Evolutionary conservation across 2,113 vertebrate species (phyloP).

Genomic region (Paracanthobrama guichenoti): DNA sequence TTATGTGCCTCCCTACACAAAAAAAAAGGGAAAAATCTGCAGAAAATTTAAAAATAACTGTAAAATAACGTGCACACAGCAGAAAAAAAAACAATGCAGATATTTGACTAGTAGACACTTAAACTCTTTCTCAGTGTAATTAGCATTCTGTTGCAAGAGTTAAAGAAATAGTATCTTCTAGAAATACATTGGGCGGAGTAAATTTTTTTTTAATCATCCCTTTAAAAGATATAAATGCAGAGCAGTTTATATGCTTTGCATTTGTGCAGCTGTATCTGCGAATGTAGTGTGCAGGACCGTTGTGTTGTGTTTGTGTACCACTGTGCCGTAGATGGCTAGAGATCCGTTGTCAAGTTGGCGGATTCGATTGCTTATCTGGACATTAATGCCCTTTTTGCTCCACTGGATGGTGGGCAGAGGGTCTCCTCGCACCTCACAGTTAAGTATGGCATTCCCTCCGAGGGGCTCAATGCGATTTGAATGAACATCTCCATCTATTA

Average conservation of each 20-base stretch:
- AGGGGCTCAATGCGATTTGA: conserved; percentile 87
- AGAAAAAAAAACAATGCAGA: neutral
- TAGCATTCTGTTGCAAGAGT: neutral
- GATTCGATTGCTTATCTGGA: conserved; percentile 83
- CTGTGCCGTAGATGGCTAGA: conserved; percentile 91
- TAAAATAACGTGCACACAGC: neutral
- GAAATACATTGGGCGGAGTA: neutral
- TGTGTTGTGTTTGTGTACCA: conserved; percentile 74
- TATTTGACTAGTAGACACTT: neutral
- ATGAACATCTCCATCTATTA: conserved; percentile 88
- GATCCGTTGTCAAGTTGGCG: conserved; percentile 90
- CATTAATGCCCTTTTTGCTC: conserved; percentile 84
- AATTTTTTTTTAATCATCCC: neutral
- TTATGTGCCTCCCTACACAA: too few relatives aligned
- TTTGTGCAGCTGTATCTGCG: neutral
- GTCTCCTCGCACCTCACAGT: conserved; percentile 93
- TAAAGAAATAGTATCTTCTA: neutral
- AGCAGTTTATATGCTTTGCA: neutral
- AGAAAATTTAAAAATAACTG: neutral
- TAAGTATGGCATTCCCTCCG: conserved; percentile 88
- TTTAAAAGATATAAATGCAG: too few relatives aligned
- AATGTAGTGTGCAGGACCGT: neutral
- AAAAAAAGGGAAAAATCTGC: neutral
- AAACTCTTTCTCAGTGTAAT: neutral
- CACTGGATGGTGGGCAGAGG: conserved; percentile 91